Base-by-base conservation (phyloP, 2,113 vertebrate species). In the Piaya cayana region DNA sequence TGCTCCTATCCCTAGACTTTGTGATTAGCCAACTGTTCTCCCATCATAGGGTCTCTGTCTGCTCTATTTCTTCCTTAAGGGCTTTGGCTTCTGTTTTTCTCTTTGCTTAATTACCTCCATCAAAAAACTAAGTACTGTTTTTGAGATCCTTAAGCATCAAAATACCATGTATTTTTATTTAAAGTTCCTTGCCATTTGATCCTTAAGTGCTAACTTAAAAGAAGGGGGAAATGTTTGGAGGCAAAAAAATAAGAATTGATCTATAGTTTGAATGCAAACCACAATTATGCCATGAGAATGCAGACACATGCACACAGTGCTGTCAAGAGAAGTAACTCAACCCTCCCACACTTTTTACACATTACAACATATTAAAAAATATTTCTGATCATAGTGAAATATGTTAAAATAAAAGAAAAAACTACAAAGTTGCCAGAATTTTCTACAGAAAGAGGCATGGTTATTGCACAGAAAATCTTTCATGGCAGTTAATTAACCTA, bases 201-300 rank as follows among this genome's bases (percentile, higher is more conserved):
- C 34, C 42, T 32, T 77, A 71, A 77, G 47, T 75, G 69, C 27
- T 74, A 91, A 84, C 56, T 82, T 67, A 60, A 86, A 88, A 74
- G 63, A 92, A 88, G 56, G 20, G 27, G 56, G 36, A 92, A 96
- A 85, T 30, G 75, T 91, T 87, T 96, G 12, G 2, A 95, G 90
- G 39, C 5, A 62, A 49, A 83, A 79, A 94, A 94, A 92, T 23
- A 34, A 94, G 71, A 95, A 92, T 23, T 82, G 95, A 92, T 96
- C 91, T 93, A 94, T 95, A 91, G 88, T 86, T 97, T 97, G 91
- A 97, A 94, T 92, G 60, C 88, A 90, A 97, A 95, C 94, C 95
- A 97, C 88, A 88, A 91, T 96, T 92, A 95, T 94, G 94, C 72
- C 92, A 93, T 59, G 58, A 92, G 86, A 96, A 91, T 77, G 77